Percentiles rank a stretch among this genome's conserved stretches.
phyloP scores from a whole-genome alignment of 2,113 vertebrate species.

The Megaptera novaeangliae region DNA sequence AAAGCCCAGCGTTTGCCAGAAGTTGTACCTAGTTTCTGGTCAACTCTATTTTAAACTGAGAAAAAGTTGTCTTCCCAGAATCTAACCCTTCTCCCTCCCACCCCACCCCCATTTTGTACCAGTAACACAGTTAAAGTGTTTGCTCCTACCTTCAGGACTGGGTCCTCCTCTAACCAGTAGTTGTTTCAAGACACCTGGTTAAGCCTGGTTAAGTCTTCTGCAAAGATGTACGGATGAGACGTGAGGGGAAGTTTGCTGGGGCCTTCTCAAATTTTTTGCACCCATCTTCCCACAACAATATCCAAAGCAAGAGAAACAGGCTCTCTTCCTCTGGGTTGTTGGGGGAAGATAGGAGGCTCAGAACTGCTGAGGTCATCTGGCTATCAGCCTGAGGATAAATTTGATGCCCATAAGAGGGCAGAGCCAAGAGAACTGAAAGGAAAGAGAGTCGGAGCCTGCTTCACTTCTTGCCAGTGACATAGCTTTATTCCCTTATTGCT shows the following conservation, averaged over 20 bases:
- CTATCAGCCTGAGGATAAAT: neutral
- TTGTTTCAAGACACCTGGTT: neutral
- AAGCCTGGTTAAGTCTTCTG: neutral
- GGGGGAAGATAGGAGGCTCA: neutral
- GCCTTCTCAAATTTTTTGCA: neutral
- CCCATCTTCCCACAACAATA: neutral
- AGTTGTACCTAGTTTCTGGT: neutral
- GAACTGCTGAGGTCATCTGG: neutral
- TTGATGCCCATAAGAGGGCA: neutral
- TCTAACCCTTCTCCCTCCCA: neutral
- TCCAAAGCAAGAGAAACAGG: slow-evolving; percentile 17
- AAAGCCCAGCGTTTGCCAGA: neutral
- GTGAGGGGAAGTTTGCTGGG: neutral
- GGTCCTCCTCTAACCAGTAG: neutral
- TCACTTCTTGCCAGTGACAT: neutral
- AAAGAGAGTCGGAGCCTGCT: neutral
- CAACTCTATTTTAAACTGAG: neutral
- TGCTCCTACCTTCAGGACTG: neutral
- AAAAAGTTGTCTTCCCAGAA: neutral
- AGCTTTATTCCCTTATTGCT: neutral
- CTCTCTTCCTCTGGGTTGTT: neutral
- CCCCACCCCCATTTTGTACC: neutral
- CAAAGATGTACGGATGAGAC: neutral
- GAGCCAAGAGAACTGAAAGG: neutral
- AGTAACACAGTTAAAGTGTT: neutral